Base-by-base conservation (phyloP, 2,888 invertebrate species). In the Rhagium mordax region DNA sequence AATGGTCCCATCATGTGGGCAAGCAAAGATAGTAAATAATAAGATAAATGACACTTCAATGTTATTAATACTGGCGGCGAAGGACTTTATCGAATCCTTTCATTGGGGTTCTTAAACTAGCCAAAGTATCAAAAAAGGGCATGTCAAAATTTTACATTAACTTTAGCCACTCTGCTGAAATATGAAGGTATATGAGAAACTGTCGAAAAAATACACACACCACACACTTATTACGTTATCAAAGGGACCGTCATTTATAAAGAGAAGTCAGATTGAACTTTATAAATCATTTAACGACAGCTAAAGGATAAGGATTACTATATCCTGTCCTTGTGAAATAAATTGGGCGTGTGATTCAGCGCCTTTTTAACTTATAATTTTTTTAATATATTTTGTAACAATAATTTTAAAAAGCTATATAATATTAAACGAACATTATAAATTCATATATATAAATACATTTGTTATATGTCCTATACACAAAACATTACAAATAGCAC, bases 151-250 rank as follows among this genome's bases (percentile, higher is more conserved):
- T 41, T 41, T 41, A 41, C 41, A 41, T 41, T 41, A 41, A n/a
- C 41, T 41, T 41, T 57, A 6, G 24, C 5, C 21, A 57, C 6
- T 24, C 55, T 57, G 55, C 27, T 24, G 33, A 29, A 20, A 13
- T 15, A 33, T 8, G 8, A 53, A 65, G 20, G 65, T 65, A 33
- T 29, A 65, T 33, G 33, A 65, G 18, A 65, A 48, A 53, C 53
- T 33, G 65, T 53, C 65, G 33, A 33, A 53, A 51, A 53, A 65
- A 65, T 53, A 18, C 27, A 65, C n/a, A n/a, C 10, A 33, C 10
- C 33, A 13, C 24, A 51, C 33, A 10, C 64, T 64, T 53, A 65
- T 65, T 18, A 33, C 53, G 6, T 29, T 53, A 33, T 29, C 51
- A 53, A 20, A 53, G 5, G 51, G 20, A 27, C 15, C 15, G 16